Base-by-base conservation (phyloP, 2,113 vertebrate genomes). In the Fulica atra region DNA sequence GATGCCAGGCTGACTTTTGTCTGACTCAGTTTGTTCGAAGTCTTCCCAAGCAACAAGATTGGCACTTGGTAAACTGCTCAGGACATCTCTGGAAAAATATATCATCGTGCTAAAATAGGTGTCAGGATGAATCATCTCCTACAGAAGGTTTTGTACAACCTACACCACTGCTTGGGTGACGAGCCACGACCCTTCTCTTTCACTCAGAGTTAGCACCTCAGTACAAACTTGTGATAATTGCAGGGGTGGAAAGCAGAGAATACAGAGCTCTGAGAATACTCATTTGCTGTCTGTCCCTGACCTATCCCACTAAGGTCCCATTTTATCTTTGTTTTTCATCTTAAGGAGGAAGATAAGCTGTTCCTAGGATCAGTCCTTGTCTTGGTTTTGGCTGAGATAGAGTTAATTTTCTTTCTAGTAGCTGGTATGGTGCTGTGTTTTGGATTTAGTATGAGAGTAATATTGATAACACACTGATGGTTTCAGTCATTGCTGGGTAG, bases 61-160 rank as follows among this genome's bases (percentile, higher is more conserved):
- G 80, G 59, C 83, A 84, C 48, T 74, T 51, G 33, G 16, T 74
- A 76, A 95, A 91, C 35, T 35, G 33, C 64, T 95, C 7, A 16
- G 80, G 86, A 92, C 80, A 56, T 56, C 51, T 95, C 77, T 88
- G 81, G 81, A 68, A 79, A 91, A 93, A 78, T 53, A 81, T 12
- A 66, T 66, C 38, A 91, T 54, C 6, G 2, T 0, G 0, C 17
- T 78, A 91, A n/a, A 69, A 74, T 2, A 36, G 65, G 77, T 81
- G 94, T 92, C 68, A 70, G 65, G 69, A 86, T 83, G 92, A 90
- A 88, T 94, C 92, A 93, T 71, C 33, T 71, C 76, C 51, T 64
- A 8, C 51, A 71, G 83, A 51, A 90, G 72, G 46, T 25, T 88
- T 46, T 54, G 69, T 35, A 35, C 72, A 93, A 38, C 88, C 88